phyloP scores from a whole-genome alignment of 2,888 invertebrate genomes.

The Caenorhabditis sp. region DNA sequence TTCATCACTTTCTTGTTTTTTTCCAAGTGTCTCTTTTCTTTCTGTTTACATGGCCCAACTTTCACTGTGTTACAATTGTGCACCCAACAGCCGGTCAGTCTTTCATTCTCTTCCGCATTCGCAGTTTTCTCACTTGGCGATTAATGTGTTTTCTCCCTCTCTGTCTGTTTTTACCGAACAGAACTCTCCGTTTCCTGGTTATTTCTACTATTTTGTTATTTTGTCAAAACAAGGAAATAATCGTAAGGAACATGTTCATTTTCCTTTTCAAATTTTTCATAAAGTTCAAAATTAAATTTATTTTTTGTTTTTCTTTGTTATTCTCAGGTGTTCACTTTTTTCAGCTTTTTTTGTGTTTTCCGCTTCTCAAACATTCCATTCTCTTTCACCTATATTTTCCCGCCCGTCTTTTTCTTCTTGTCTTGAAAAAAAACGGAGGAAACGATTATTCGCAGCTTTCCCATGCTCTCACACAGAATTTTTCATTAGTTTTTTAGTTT shows the following conservation, averaged over 20 bases:
- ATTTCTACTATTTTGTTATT: no score
- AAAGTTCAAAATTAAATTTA: no score
- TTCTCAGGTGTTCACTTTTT: conserved; percentile 12
- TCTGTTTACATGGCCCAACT: conserved; percentile 13
- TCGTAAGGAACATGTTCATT: no score
- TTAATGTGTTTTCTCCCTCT: not conserved
- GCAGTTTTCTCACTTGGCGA: conserved; percentile 5
- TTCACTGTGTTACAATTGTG: conserved; percentile 19
- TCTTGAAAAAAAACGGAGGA: conserved; percentile 4
- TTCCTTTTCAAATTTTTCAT: no score
- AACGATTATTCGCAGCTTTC: conserved; percentile 2
- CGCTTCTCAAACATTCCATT: conserved; percentile 14
- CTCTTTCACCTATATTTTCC: not conserved
- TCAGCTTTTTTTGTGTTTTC: not conserved
- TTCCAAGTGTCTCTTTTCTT: not conserved
- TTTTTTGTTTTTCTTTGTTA: not conserved
- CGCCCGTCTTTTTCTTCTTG: not conserved
- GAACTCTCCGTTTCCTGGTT: no score
- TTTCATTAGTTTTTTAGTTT: conserved; percentile 20
- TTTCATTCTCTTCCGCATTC: not conserved
- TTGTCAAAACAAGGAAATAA: no score
- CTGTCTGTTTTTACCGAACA: not conserved
- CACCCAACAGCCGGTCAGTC: conserved; percentile 11
- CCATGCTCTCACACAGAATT: conserved; percentile 33
- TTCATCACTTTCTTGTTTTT: conserved; percentile 45